These are phyloP conservation scores for Heliconius sara DNA, from an alignment of 2,888 invertebrate species.

Conservation along the genomic window DNA sequence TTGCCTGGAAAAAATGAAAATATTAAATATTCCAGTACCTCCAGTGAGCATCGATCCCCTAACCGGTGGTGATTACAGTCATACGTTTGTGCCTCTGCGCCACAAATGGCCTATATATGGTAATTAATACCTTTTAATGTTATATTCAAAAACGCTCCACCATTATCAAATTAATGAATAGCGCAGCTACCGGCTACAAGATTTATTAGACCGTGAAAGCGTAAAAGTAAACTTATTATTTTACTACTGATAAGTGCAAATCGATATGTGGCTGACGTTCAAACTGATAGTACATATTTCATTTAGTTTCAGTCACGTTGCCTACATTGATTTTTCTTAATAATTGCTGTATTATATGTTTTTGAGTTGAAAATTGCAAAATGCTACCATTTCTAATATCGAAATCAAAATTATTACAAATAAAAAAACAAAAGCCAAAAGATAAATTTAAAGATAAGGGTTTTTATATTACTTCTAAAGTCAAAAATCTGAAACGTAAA, in stretches of 20 bases:
- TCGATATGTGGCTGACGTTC: slow-evolving; percentile 53
- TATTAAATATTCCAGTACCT: no score
- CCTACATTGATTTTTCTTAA: background rate
- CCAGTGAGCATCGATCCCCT: no score
- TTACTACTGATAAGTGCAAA: slow-evolving; percentile 54
- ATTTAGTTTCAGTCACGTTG: slow-evolving; percentile 46
- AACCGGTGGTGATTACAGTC: no score
- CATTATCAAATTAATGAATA: slow-evolving; percentile 23
- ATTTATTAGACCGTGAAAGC: slow-evolving; percentile 59
- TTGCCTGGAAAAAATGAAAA: no score
- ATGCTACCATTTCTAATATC: slow-evolving; percentile 77
- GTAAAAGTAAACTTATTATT: slow-evolving; percentile 41
- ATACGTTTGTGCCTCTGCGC: no score
- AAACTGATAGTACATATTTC: slow-evolving; percentile 41
- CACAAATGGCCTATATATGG: no score
- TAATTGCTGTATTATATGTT: background rate
- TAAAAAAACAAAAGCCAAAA: slow-evolving; percentile 59
- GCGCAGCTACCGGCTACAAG: slow-evolving; percentile 52
- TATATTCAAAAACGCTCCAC: background rate
- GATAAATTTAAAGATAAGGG: slow-evolving; percentile 57
- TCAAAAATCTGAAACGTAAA: slow-evolving; percentile 57
- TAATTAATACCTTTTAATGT: background rate
- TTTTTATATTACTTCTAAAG: slow-evolving; percentile 58
- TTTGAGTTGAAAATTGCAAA: slow-evolving; percentile 33
- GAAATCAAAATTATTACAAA: slow-evolving; percentile 68